Evolutionary conservation across 2,888 invertebrate genomes (phyloP).

Genomic region (Ypsolopha sequella): DNA sequence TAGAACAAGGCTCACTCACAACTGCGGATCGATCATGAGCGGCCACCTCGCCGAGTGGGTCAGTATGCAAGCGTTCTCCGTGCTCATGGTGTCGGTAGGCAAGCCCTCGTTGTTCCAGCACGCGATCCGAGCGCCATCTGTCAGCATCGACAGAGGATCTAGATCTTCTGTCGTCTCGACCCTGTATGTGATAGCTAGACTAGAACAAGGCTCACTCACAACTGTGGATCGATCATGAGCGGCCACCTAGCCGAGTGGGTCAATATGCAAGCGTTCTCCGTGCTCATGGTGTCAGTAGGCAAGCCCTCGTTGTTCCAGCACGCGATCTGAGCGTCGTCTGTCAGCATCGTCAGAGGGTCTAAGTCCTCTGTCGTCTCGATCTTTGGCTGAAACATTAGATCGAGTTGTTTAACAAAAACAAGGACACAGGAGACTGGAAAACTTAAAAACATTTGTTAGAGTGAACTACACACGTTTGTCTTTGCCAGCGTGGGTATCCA

Average conservation of each 20-base stretch:
- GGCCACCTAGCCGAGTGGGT: constrained; percentile 94
- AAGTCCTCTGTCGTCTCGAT: constrained; percentile 85
- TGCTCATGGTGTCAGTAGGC: constrained; percentile 93
- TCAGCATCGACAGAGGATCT: constrained; percentile 87
- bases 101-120: constrained; percentile 95
- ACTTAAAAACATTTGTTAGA: background rate
- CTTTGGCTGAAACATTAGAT: constrained; percentile 55
- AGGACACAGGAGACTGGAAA: background rate
- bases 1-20: constrained; percentile 46
- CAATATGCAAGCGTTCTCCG: constrained; percentile 94
- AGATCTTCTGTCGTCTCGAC: constrained; percentile 85
- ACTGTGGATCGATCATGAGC: constrained; percentile 94
- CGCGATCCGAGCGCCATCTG: constrained; percentile 93
- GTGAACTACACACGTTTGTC: constrained; percentile 58
- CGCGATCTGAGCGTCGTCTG: constrained; percentile 93
- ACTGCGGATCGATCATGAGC: constrained; percentile 94
- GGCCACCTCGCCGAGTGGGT: constrained; percentile 94
- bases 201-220: constrained; percentile 45
- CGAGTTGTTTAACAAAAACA: background rate
- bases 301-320: constrained; percentile 95
- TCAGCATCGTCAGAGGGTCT: constrained; percentile 87
- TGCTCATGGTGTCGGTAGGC: constrained; percentile 93
- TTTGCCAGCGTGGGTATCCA: constrained; percentile 86
- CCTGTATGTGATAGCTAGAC: constrained; percentile 32
- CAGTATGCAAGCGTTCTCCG: constrained; percentile 94